Evolutionary conservation across 2,888 invertebrate species (phyloP).

Genomic region (Meteorus cinctellus): DNA sequence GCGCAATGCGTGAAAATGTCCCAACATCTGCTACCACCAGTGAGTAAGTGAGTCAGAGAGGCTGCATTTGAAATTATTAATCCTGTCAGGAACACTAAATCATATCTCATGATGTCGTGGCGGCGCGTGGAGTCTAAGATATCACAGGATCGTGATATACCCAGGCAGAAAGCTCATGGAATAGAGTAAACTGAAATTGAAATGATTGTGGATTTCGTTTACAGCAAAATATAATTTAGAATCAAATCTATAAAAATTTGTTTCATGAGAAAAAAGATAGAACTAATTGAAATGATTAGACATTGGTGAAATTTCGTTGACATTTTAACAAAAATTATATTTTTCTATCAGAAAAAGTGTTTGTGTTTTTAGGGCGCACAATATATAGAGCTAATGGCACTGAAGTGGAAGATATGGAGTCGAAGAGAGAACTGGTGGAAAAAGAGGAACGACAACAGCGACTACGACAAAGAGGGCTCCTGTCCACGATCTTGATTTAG

Average conservation of each 20-base stretch:
- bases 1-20: conserved; percentile 62
- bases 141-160: conserved; percentile 38
- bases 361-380: no score
- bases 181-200: no score
- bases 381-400: not conserved
- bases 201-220: no score
- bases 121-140: conserved; percentile 27
- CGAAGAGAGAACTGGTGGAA: conserved; percentile 31
- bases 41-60: conserved; percentile 45
- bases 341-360: no score
- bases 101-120: conserved; percentile 55
- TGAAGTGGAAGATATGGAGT: conserved; percentile 15
- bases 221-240: not conserved
- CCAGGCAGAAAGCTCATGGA: no score
- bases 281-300: no score
- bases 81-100: conserved; percentile 70
- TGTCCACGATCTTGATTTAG: conserved; percentile 68
- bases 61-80: conserved; percentile 66
- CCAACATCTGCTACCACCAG: conserved; percentile 69
- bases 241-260: not conserved
- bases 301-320: no score
- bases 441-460: conserved; percentile 36
- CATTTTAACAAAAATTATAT: no score
- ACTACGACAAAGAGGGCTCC: conserved; percentile 42
- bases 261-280: conserved; percentile 25